Conservation (phyloP, 2,888 invertebrate genomes). For the Taenaris catops region DNA sequence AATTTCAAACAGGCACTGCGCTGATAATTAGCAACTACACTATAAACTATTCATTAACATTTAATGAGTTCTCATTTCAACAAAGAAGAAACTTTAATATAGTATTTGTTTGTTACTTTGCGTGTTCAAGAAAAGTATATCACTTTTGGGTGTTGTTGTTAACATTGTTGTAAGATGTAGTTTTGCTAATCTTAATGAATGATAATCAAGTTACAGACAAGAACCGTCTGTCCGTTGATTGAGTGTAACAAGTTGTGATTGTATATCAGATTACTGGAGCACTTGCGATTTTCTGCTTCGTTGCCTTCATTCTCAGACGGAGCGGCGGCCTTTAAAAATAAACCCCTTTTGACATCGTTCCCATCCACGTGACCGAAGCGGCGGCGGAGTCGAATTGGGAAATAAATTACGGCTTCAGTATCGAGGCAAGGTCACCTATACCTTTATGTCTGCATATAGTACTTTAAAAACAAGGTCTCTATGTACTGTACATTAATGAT, state of each 20-base stretch:
- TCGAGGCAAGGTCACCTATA: no score
- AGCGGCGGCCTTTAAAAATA: slow-evolving; percentile 18
- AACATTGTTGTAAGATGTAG: neutral
- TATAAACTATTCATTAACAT: neutral
- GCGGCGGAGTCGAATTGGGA: neutral
- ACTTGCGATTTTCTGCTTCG: slow-evolving; percentile 37
- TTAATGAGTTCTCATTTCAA: no score
- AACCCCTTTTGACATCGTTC: slow-evolving; percentile 2
- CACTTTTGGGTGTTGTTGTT: no score
- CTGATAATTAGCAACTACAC: slow-evolving; percentile 2
- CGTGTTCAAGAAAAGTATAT: no score
- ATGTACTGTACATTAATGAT: no score
- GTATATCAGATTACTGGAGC: slow-evolving; percentile 50
- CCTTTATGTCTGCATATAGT: no score
- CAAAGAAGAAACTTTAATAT: no score
- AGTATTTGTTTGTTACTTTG: no score
- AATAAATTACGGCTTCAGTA: slow-evolving; percentile 6
- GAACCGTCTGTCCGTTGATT: slow-evolving; percentile 40
- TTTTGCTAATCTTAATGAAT: slow-evolving; percentile 31
- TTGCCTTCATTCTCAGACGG: slow-evolving; percentile 23
- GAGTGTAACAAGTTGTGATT: slow-evolving; percentile 61
- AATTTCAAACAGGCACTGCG: neutral
- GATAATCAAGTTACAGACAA: slow-evolving; percentile 38
- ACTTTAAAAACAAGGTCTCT: no score
- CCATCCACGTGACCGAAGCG: neutral